Evolutionary conservation across 2,888 invertebrate genomes (phyloP).

Genomic region (Rhingia rostrata): DNA sequence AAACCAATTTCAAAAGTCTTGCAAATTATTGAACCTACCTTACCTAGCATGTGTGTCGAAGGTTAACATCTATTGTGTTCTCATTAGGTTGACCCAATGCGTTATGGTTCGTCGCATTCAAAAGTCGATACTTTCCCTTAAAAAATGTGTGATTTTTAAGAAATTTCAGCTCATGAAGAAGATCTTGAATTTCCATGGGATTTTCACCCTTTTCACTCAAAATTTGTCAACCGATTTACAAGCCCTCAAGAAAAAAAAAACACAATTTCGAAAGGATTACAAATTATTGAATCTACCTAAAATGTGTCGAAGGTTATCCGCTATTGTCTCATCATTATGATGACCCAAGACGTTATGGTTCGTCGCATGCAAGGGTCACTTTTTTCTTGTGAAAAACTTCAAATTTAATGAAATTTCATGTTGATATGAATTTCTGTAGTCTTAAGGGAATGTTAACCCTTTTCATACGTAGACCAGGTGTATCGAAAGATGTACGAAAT

Average conservation of each 20-base stretch:
- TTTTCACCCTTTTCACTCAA: background rate
- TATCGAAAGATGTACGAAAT: too few relatives aligned
- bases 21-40: too few relatives aligned
- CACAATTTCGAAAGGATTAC: background rate
- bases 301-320: slow-evolving; percentile 39
- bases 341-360: slow-evolving; percentile 47
- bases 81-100: too few relatives aligned
- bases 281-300: background rate
- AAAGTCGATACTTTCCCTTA: background rate
- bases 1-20: too few relatives aligned
- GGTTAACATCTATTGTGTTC: too few relatives aligned
- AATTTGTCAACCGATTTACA: too few relatives aligned
- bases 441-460: background rate
- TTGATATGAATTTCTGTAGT: background rate
- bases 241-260: background rate
- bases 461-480: background rate
- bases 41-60: too few relatives aligned
- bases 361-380: slow-evolving; percentile 1
- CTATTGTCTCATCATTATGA: slow-evolving; percentile 56
- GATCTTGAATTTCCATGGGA: background rate
- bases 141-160: background rate
- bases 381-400: background rate
- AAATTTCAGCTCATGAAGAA: background rate
- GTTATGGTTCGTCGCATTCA: too few relatives aligned
- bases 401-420: background rate